Conservation (phyloP, 2,797 vertebrate species). For the Myiotriccus ornatus region DNA sequence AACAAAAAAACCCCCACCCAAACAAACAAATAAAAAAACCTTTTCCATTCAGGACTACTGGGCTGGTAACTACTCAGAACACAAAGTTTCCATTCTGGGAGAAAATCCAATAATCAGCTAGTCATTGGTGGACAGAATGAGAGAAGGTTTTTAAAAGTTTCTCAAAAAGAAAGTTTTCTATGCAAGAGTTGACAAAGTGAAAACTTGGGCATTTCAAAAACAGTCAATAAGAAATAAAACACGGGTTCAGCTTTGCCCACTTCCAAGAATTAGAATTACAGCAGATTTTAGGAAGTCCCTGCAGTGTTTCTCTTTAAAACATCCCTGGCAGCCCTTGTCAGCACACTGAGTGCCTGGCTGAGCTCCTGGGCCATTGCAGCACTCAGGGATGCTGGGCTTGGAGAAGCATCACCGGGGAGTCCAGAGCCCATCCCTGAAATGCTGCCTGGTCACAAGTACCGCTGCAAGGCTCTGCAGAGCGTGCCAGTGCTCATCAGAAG, state of each 20-base stretch:
- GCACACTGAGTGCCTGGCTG: not conserved
- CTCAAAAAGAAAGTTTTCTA: not conserved
- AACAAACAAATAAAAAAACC: not conserved
- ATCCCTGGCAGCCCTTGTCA: fast-evolving
- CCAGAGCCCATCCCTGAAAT: not conserved
- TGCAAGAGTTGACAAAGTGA: not conserved
- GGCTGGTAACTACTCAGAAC: not conserved
- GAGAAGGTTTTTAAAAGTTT: not conserved
- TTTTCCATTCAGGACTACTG: not conserved
- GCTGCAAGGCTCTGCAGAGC: not conserved
- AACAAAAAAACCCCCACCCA: not conserved
- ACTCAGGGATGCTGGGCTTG: not conserved
- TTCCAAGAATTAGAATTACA: not conserved
- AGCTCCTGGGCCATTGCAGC: not conserved
- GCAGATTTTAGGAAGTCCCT: not conserved
- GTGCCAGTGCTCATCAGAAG: not conserved
- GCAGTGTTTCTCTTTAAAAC: not conserved
- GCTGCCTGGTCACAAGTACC: not conserved
- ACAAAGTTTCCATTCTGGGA: not conserved
- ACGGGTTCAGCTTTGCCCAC: not conserved
- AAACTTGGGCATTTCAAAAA: not conserved
- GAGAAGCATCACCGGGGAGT: not conserved
- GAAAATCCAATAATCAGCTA: not conserved
- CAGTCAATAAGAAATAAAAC: not conserved
- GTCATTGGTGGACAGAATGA: not conserved